These are phyloP conservation scores for Casuarius casuarius DNA, from an alignment of 2,113 vertebrate species.

Conservation along the genomic window DNA sequence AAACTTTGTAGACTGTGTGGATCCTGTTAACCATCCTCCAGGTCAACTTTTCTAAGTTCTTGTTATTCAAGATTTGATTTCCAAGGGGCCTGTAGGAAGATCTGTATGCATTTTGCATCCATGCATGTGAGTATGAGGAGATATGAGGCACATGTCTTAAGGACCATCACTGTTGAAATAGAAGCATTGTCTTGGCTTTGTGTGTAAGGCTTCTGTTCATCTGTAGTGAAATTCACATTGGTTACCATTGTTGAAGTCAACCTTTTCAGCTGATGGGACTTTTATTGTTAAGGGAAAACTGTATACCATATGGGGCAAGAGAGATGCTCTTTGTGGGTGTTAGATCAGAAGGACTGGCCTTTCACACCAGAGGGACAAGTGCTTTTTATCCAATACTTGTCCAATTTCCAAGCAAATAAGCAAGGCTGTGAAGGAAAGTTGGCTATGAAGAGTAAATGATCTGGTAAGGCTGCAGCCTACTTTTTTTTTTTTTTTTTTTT, in stretches of 20 bases:
- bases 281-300: not conserved
- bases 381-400: not conserved
- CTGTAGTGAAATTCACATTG: not conserved
- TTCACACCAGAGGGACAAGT: not conserved
- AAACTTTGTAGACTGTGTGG: no score
- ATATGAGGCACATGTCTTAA: not conserved
- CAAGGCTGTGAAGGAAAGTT: not conserved
- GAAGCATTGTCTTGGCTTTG: not conserved
- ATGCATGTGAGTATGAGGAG: not conserved
- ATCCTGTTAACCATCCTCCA: no score
- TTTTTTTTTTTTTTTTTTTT: not conserved
- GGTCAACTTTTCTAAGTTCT: no score
- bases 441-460: not conserved
- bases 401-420: not conserved
- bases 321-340: not conserved
- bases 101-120: not conserved
- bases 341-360: not conserved
- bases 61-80: not conserved
- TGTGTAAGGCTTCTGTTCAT: not conserved
- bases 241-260: accelerated
- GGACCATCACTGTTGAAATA: not conserved
- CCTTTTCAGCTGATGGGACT: not conserved
- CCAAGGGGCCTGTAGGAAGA: not conserved
- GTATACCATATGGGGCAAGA: not conserved
- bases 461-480: not conserved